These are phyloP conservation scores for Vidua chalybeata DNA, from an alignment of 2,113 vertebrate species.

Conservation along the genomic window DNA sequence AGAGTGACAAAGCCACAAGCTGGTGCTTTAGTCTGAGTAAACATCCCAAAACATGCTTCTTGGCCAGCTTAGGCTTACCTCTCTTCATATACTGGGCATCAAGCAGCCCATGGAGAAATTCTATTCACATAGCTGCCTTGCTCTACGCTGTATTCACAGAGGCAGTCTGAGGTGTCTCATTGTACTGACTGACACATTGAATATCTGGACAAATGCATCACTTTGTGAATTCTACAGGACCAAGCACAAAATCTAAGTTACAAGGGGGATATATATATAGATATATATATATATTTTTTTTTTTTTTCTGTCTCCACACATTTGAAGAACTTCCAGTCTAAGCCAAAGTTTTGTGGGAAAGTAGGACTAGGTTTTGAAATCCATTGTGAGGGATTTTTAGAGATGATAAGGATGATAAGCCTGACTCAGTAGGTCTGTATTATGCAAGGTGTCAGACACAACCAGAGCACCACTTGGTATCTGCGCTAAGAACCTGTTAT, in stretches of 20 bases:
- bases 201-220: neutral
- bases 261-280: rapidly evolving
- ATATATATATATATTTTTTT: neutral
- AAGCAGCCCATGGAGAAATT: neutral
- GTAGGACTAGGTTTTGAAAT: neutral
- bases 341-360: neutral
- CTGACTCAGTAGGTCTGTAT: neutral
- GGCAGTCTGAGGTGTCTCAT: rapidly evolving
- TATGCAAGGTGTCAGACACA: neutral
- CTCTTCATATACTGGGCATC: neutral
- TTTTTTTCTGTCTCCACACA: neutral
- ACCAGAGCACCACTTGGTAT: neutral
- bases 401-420: neutral
- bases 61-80: neutral
- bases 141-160: neutral
- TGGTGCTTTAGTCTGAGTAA: neutral
- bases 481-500: rapidly evolving
- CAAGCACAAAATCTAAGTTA: neutral
- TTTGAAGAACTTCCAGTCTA: neutral
- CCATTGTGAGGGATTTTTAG: neutral
- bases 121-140: neutral
- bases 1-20: neutral
- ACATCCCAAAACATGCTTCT: neutral
- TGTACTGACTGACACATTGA: neutral
- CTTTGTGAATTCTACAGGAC: neutral